Evolutionary conservation across 2,797 vertebrate species (phyloP), one percentile per base, ranked within the genome.

Genomic region (Ptychobarbus kaznakovi): DNA sequence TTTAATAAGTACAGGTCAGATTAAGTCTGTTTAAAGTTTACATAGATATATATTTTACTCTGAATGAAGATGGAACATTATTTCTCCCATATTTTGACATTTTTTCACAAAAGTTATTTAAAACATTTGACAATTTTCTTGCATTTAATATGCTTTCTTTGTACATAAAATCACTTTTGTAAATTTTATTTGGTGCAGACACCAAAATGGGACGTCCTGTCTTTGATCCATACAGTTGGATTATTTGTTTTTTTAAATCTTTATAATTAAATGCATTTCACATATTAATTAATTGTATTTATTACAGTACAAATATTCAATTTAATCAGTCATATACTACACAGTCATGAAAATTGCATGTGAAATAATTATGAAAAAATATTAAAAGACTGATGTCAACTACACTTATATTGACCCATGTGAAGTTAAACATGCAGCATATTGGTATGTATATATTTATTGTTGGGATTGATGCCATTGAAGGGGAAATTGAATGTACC

Each of bases 401-500:
- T 42, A 40, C 12, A 32, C 40, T 80, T 20, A 18, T 44, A 22
- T 5, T 12, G 28, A 66, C 32, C 79, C 22, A 16, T 80, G 44
- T 51, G 65, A 81, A 69, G 69, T 53, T 35, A 81, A 81, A 51
- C 28, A 81, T 38, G 56, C 25, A 79, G 28, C 28, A 56, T 18
- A 56, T 66, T 56, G 7, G 58, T 81, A n/a, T 72, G 38, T 44
- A 32, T 22, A 70, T 82, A 32, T 22, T 69, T 25, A 70, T 81
- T 81, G 32, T 53, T 38, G 35, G n/a, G 32, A 53, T 35, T 81
- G 66, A 81, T 56, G 13, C 5, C 5, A 28, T 7, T 32, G 1
- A 49, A 32, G 46, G 20, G 63, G 44, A 13, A 42, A 46, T 32
- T 65, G 32, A 22, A 28, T 80, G 35, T 46, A 80, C n/a, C n/a